Evolutionary conservation across 1,140 invertebrate species (phyloP).

Genomic region (Drosophila jambulina): DNA sequence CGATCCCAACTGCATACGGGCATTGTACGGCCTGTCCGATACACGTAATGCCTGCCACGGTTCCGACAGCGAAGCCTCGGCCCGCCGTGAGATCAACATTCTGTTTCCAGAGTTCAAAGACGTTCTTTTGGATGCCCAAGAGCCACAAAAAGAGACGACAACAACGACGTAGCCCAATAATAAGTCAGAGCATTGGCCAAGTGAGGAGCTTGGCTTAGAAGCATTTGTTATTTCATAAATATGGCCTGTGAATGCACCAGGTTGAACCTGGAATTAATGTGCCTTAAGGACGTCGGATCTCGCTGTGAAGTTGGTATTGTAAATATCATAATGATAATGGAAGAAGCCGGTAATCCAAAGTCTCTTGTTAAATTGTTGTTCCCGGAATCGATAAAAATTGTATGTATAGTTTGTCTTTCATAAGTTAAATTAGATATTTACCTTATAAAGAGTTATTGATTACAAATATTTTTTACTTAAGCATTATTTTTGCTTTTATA

Average conservation of each 20-base stretch:
- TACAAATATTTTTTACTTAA: neutral
- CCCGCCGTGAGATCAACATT: conserved; percentile 91
- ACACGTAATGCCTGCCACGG: conserved; percentile 97
- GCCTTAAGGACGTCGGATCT: conserved; percentile 1
- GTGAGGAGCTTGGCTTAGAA: neutral
- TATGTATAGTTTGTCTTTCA: neutral
- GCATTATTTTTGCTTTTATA: neutral
- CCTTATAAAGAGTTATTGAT: too few relatives aligned
- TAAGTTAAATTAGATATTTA: neutral
- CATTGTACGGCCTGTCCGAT: conserved; percentile 94
- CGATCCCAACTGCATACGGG: conserved; percentile 91
- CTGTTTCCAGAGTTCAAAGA: conserved; percentile 92
- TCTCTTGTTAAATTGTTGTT: neutral
- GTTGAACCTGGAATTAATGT: neutral
- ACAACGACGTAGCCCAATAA: conserved; percentile 3
- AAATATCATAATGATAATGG: neutral
- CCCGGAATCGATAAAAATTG: neutral
- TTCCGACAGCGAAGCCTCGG: conserved; percentile 94
- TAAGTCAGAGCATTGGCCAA: too few relatives aligned
- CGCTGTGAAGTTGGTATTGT: neutral
- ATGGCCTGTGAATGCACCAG: neutral
- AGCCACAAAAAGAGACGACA: conserved; percentile 26
- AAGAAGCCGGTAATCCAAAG: neutral
- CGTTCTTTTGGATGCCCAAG: neutral
- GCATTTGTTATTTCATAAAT: neutral